Conservation (phyloP, 1,140 invertebrate genomes). For the Rhopalosiphum maidis region DNA sequence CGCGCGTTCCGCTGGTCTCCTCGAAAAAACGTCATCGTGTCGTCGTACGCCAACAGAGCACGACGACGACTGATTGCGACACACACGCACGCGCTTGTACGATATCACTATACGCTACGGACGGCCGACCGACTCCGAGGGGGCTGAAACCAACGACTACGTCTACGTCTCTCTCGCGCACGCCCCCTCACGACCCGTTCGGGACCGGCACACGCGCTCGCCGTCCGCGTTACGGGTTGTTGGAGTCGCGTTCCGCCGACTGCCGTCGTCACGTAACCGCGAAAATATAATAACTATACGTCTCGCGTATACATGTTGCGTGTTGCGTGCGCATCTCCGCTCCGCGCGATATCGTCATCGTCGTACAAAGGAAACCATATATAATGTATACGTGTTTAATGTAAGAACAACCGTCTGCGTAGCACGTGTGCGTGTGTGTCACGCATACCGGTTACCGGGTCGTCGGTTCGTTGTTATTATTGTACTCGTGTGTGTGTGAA, state of each 20-base stretch:
- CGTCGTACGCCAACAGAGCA: conserved; percentile 24
- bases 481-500: background rate
- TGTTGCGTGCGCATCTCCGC: background rate
- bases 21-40: background rate
- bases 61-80: background rate
- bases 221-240: conserved; percentile 2
- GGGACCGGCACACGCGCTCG: background rate
- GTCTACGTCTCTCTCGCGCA: too few relatives aligned
- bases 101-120: too few relatives aligned
- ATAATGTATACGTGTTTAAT: background rate
- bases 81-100: background rate
- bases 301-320: background rate
- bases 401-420: background rate
- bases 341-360: background rate
- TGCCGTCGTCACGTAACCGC: background rate
- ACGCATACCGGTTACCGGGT: conserved; percentile 44
- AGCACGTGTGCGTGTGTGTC: conserved; percentile 35
- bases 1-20: background rate
- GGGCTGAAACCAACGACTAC: background rate
- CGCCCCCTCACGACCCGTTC: background rate
- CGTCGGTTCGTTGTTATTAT: background rate
- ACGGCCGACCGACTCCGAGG: too few relatives aligned
- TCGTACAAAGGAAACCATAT: background rate
- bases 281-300: conserved; percentile 23
- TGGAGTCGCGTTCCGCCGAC: conserved; percentile 16